Evolutionary conservation across 2,113 vertebrate species (phyloP).

Genomic region (Cacatua alba): DNA sequence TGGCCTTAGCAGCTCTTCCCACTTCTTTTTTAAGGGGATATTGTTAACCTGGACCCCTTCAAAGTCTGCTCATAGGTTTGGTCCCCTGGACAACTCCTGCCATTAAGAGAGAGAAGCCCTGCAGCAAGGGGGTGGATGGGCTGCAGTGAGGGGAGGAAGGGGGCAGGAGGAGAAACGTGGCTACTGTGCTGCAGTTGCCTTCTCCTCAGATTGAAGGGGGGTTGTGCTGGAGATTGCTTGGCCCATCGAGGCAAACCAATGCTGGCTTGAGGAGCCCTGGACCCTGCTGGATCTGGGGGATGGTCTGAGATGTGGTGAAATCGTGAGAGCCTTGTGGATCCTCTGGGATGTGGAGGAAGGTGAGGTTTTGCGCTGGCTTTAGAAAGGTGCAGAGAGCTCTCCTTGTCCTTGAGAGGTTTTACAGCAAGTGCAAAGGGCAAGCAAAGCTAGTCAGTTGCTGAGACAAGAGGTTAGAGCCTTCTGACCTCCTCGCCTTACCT

Average conservation of each 20-base stretch:
- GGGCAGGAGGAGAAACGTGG: background rate
- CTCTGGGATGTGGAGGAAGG: background rate
- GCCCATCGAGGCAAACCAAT: accelerated
- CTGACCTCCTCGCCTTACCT: background rate
- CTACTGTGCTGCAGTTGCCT: background rate
- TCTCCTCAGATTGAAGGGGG: accelerated
- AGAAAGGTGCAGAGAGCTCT: background rate
- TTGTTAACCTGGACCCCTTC: background rate
- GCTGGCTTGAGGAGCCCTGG: background rate
- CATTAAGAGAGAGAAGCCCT: background rate
- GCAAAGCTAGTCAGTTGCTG: background rate
- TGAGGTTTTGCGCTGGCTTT: background rate
- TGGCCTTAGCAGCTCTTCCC: background rate
- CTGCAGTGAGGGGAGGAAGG: accelerated
- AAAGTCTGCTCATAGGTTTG: background rate
- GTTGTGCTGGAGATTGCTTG: accelerated
- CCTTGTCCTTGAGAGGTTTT: background rate
- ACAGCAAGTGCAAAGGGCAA: background rate
- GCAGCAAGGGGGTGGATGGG: background rate
- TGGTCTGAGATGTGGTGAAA: background rate
- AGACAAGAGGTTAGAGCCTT: background rate
- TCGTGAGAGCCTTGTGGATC: background rate
- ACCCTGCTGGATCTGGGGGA: background rate
- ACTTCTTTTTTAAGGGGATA: background rate
- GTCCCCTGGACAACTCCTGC: background rate